Percentiles rank a stretch among this genome's conserved stretches.
Conservation (phyloP, 2,888 invertebrate genomes). For the Mythimna pallens region DNA sequence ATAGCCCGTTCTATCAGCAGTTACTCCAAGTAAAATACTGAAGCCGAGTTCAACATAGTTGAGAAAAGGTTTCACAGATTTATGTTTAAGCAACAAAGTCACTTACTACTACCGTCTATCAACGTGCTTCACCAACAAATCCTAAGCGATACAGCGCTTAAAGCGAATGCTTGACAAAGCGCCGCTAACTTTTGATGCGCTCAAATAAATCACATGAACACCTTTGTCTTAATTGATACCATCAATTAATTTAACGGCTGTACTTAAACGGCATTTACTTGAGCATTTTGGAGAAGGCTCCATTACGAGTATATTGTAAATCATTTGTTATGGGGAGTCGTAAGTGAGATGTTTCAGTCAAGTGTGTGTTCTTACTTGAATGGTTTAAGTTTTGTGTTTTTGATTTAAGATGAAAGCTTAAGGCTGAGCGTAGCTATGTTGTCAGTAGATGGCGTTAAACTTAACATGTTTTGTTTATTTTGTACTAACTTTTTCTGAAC, state of each 20-base stretch:
- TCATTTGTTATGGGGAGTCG: conserved; percentile 67
- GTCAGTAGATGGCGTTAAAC: too few species aligned
- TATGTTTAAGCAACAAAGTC: neutral
- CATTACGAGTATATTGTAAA: conserved; percentile 69
- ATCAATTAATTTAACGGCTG: conserved; percentile 72
- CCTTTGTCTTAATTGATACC: conserved; percentile 66
- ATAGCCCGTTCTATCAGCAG: too few species aligned
- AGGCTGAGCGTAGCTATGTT: neutral
- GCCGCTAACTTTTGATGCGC: conserved; percentile 44
- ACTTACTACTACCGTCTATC: conserved; percentile 1
- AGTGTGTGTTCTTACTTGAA: conserved; percentile 3
- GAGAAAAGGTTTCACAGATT: neutral
- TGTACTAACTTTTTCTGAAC: too few species aligned
- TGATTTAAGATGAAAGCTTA: neutral
- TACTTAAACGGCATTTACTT: conserved; percentile 74
- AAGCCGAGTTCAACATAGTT: neutral
- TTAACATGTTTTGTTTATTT: too few species aligned
- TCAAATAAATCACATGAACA: conserved; percentile 59
- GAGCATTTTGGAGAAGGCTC: conserved; percentile 69
- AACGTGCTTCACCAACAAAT: conserved; percentile 5
- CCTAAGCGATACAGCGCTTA: conserved; percentile 41
- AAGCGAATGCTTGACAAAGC: conserved; percentile 40
- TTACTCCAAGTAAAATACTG: too few species aligned
- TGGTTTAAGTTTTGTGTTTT: conserved; percentile 8
- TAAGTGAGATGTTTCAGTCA: conserved; percentile 30